Conservation (phyloP, 2,113 vertebrate species). For the Etheostoma spectabile region DNA sequence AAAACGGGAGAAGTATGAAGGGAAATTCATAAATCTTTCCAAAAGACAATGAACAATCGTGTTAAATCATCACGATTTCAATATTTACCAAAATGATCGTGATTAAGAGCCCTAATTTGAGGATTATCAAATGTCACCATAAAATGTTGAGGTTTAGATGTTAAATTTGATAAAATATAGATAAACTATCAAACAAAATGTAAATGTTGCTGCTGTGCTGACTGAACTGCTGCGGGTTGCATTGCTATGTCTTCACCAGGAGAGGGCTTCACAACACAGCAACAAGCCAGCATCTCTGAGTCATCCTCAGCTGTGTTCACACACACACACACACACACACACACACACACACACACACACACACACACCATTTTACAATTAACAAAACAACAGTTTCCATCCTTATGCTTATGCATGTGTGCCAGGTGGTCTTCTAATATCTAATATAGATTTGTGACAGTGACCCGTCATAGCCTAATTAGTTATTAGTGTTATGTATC, state of each 20-base stretch:
- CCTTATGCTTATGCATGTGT: slow-evolving; percentile 22
- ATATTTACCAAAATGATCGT: no score
- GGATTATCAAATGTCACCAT: neutral
- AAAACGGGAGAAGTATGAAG: no score
- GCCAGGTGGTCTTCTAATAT: slow-evolving; percentile 28
- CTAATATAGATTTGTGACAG: no score
- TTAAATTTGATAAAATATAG: neutral
- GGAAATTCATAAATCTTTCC: no score
- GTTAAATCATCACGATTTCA: no score
- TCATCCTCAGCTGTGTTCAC: slow-evolving; percentile 39
- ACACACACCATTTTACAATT: no score
- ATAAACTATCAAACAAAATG: neutral
- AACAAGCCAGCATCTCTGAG: slow-evolving; percentile 47
- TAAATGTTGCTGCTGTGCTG: neutral
- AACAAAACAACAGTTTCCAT: no score
- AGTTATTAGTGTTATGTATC: neutral
- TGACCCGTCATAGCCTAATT: neutral
- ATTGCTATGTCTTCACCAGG: slow-evolving; percentile 34
- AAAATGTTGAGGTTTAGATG: neutral
- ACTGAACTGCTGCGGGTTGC: neutral
- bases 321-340: slow-evolving; percentile 1
- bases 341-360: no score
- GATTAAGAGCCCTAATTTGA: neutral
- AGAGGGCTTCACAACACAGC: slow-evolving; percentile 66
- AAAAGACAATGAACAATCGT: no score